phyloP scores from a whole-genome alignment of 1,140 invertebrate species.

The Anastrepha obliqua region DNA sequence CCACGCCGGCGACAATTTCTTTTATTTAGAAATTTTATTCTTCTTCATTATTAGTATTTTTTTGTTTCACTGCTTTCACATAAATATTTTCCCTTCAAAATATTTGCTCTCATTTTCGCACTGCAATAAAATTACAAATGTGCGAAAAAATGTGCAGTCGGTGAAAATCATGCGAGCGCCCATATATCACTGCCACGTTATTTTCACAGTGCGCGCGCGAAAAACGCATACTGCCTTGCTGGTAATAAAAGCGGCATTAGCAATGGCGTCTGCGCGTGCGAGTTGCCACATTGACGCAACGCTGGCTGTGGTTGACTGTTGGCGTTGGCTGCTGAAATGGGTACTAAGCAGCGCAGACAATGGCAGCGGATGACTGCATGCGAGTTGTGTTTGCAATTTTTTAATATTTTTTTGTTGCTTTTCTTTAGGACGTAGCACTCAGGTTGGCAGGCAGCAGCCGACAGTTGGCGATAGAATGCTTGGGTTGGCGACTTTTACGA shows the following conservation, averaged over 20 bases:
- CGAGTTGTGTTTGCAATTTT: neutral
- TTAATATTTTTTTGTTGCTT: neutral
- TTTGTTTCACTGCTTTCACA: neutral
- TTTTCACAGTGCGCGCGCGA: conserved; percentile 11
- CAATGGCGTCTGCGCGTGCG: conserved; percentile 5
- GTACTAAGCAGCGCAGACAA: neutral
- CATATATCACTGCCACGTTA: conserved; percentile 37
- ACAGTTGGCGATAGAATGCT: neutral
- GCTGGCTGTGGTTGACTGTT: too few relatives aligned
- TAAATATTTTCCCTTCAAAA: conserved; percentile 21
- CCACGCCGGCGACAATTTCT: neutral
- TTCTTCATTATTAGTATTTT: neutral
- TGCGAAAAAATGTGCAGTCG: conserved; percentile 45
- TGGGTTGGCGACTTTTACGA: neutral
- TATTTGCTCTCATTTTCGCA: conserved; percentile 22
- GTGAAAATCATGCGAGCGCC: conserved; percentile 33
- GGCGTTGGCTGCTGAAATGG: neutral
- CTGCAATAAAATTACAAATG: conserved; percentile 34
- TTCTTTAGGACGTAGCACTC: neutral
- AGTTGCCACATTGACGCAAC: conserved; percentile 35
- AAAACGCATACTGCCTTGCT: neutral
- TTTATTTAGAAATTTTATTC: neutral
- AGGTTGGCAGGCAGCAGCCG: neutral
- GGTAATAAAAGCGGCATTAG: neutral
- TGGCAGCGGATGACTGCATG: neutral